Evolutionary conservation across 2,113 vertebrate species (phyloP).

Genomic region (Rattus rattus): DNA sequence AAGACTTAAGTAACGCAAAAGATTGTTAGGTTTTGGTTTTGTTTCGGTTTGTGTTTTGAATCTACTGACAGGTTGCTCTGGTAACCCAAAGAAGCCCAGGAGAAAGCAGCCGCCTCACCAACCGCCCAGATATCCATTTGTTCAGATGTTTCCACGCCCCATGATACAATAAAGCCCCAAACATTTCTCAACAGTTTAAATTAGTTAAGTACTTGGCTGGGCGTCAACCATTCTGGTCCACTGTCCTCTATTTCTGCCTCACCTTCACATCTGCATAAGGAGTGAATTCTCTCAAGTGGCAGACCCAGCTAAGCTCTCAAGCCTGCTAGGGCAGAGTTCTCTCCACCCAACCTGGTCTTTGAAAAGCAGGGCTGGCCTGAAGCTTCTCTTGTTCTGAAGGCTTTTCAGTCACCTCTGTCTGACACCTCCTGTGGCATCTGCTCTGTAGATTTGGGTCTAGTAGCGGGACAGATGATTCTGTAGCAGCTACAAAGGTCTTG

Average conservation of each 20-base stretch:
- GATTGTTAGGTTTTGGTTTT: conserved; percentile 78
- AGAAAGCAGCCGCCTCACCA: conserved; percentile 86
- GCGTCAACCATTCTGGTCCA: conserved; percentile 31
- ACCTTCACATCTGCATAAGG: conserved; percentile 29
- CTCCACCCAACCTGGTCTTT: background rate
- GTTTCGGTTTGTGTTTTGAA: conserved; percentile 75
- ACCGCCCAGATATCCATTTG: conserved; percentile 86
- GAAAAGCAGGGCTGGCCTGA: conserved; percentile 40
- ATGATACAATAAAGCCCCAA: conserved; percentile 97
- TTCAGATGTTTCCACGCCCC: conserved; percentile 93
- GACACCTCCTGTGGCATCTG: conserved; percentile 28
- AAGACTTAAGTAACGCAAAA: conserved; percentile 88
- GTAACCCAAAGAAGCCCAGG: conserved; percentile 93
- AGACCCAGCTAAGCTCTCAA: background rate
- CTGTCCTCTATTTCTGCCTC: conserved; percentile 32
- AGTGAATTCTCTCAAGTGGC: conserved; percentile 51
- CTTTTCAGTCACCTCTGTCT: conserved; percentile 30
- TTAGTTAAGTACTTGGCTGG: conserved; percentile 84
- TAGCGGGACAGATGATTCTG: background rate
- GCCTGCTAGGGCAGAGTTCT: conserved; percentile 28
- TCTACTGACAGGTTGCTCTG: conserved; percentile 92
- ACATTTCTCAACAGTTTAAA: conserved; percentile 95
- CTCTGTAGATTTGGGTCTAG: background rate
- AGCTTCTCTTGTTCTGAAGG: conserved; percentile 27
- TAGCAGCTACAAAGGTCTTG: background rate